A percentile compares a stretch with the other conserved stretches of the same genome.
phyloP scores from a whole-genome alignment of 2,113 vertebrate species.

The Furnarius figulus region DNA sequence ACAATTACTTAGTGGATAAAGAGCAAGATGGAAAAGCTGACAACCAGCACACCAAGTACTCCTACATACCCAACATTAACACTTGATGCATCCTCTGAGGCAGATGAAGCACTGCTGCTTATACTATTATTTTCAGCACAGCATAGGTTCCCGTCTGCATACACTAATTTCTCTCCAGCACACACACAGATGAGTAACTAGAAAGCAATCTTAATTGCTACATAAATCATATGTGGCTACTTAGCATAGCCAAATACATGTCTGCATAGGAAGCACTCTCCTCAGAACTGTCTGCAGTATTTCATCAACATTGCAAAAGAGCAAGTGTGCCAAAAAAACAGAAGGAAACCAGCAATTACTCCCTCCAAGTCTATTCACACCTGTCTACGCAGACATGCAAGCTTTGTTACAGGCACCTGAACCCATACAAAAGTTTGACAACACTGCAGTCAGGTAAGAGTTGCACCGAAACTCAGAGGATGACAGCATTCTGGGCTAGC shows the following conservation, averaged over 20 bases:
- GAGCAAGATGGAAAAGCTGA: neutral
- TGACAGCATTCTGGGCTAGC: neutral
- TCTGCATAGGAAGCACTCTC: constrained; percentile 28
- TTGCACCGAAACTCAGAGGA: neutral
- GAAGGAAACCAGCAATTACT: neutral
- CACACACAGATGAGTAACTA: constrained; percentile 20
- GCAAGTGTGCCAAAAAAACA: neutral
- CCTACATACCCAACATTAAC: neutral
- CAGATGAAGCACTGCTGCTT: neutral
- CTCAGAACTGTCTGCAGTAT: constrained; percentile 1
- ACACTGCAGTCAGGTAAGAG: neutral
- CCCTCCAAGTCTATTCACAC: neutral
- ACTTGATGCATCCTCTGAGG: neutral
- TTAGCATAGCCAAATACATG: constrained; percentile 15
- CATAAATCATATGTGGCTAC: constrained; percentile 36
- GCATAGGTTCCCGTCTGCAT: neutral
- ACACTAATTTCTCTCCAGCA: neutral
- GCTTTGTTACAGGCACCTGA: neutral
- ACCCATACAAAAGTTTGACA: neutral
- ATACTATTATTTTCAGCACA: neutral
- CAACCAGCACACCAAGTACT: neutral
- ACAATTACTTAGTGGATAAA: neutral
- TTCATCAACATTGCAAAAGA: neutral
- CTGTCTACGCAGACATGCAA: accelerated
- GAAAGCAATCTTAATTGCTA: constrained; percentile 40